Evolutionary conservation across 2,888 invertebrate species (phyloP).

Genomic region (Caenorhabditis macrosperma): DNA sequence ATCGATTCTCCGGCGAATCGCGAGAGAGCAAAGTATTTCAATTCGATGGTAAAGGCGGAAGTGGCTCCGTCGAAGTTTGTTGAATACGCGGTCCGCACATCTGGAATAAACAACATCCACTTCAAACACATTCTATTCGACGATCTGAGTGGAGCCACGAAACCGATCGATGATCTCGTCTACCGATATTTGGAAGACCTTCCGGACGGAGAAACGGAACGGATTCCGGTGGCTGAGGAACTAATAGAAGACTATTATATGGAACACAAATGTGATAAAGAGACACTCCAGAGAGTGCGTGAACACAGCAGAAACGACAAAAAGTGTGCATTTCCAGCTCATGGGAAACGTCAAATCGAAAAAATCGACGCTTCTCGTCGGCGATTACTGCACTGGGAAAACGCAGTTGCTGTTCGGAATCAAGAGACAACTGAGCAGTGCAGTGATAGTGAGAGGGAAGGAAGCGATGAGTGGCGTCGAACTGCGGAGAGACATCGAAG

Average conservation of each 20-base stretch:
- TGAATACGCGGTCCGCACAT: conserved; percentile 54
- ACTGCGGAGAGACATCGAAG: conserved; percentile 30
- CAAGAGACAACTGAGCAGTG: background rate
- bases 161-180: conserved; percentile 31
- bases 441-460: conserved; percentile 21
- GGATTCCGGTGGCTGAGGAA: background rate
- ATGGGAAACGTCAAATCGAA: conserved; percentile 15
- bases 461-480: conserved; percentile 40
- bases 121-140: conserved; percentile 61
- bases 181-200: conserved; percentile 14
- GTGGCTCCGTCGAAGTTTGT: conserved; percentile 44
- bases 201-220: conserved; percentile 7
- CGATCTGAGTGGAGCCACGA: conserved; percentile 34
- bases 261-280: conserved; percentile 6
- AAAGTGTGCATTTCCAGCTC: conserved; percentile 15
- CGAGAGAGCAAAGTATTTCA: conserved; percentile 58
- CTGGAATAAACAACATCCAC: conserved; percentile 66
- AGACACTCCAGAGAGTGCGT: conserved; percentile 14
- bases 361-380: conserved; percentile 24
- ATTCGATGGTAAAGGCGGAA: conserved; percentile 49
- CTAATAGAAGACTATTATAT: conserved; percentile 19
- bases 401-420: conserved; percentile 29
- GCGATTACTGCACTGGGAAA: conserved; percentile 55
- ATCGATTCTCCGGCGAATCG: conserved; percentile 59
- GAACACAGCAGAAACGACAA: no score